These are phyloP conservation scores for Pycnonotus jocosus DNA, from an alignment of 2,113 vertebrate genomes.

Conservation along the genomic window DNA sequence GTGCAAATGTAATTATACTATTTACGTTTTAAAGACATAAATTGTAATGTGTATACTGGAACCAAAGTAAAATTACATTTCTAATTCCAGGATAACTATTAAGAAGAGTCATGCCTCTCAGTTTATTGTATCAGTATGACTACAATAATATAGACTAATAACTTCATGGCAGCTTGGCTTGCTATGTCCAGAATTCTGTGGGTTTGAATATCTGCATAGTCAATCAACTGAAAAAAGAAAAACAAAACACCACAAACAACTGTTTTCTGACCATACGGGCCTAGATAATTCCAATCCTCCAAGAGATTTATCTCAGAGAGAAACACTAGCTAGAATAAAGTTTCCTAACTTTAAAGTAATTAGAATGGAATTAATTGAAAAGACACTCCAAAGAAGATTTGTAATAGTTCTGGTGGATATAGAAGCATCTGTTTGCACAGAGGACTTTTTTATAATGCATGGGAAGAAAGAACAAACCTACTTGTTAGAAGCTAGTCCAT, in stretches of 20 bases:
- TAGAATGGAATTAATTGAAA: background rate
- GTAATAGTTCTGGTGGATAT: background rate
- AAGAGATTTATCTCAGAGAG: background rate
- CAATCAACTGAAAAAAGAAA: background rate
- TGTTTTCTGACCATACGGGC: background rate
- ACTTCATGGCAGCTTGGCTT: background rate
- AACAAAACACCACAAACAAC: background rate
- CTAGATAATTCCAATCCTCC: background rate
- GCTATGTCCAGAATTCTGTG: background rate
- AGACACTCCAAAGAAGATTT: background rate
- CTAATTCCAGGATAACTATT: background rate
- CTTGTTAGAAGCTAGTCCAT: background rate
- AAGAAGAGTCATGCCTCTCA: background rate
- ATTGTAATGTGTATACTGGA: background rate
- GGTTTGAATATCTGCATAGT: background rate
- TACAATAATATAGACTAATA: background rate
- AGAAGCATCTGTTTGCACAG: background rate
- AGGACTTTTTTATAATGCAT: background rate
- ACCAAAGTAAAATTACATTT: background rate
- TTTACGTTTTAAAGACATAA: background rate
- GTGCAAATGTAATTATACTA: background rate
- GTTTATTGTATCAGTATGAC: background rate
- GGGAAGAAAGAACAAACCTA: background rate
- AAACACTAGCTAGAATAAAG: background rate
- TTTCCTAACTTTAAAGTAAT: background rate